phyloP scores from a whole-genome alignment of 2,797 vertebrate species.

The Thalassophryne amazonica region DNA sequence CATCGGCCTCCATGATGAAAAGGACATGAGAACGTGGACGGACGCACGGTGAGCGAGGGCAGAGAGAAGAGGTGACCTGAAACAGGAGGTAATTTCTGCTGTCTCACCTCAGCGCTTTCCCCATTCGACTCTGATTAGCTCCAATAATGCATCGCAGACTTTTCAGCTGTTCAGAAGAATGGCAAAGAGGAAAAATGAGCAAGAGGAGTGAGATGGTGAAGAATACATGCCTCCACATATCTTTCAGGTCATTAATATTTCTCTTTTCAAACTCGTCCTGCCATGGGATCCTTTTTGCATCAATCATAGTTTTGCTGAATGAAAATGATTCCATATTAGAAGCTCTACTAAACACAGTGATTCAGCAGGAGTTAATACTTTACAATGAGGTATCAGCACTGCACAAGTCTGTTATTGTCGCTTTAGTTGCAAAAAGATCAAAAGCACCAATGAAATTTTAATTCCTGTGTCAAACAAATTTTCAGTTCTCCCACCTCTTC shows the following conservation, averaged over 20 bases:
- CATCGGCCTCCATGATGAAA: conserved; percentile 24
- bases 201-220: conserved; percentile 36
- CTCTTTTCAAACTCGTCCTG: conserved; percentile 30
- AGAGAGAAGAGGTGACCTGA: conserved; percentile 73
- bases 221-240: conserved; percentile 31
- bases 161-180: conserved; percentile 78
- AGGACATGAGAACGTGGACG: conserved; percentile 43
- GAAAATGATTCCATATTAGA: too few relatives aligned
- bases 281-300: too few relatives aligned
- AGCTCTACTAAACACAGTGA: too few relatives aligned
- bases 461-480: too few relatives aligned
- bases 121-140: conserved; percentile 92
- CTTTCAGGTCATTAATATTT: conserved; percentile 62
- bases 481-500: too few relatives aligned
- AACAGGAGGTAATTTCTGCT: conserved; percentile 84
- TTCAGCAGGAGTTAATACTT: too few relatives aligned
- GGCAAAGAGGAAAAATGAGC: conserved; percentile 45
- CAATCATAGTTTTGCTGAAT: too few relatives aligned
- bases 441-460: too few relatives aligned
- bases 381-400: too few relatives aligned
- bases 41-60: conserved; percentile 72
- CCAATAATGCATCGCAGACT: conserved; percentile 89
- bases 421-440: too few relatives aligned
- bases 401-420: too few relatives aligned
- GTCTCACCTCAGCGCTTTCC: conserved; percentile 91